Base-by-base conservation (phyloP, 2,113 vertebrate genomes). In the Lasiurus borealis region DNA sequence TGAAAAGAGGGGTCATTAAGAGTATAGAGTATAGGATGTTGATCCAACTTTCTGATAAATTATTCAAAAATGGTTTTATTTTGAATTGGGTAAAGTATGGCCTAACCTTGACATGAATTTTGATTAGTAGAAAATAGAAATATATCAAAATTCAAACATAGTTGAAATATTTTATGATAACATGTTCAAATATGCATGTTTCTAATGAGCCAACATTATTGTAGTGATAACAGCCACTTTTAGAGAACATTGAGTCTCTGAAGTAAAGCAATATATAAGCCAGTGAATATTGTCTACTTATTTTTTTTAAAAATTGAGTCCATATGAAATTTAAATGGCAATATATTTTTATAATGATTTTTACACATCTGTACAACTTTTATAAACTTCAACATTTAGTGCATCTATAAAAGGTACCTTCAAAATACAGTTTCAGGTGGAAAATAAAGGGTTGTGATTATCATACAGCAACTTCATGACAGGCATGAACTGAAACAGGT, bases 71-170 rank as follows among this genome's bases (percentile, higher is more conserved):
- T 1, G 31, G 21, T 82, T 93, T 93, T 71, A 71, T 80, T 50
- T 76, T 88, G 34, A 76, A 62, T 40, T 62, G 27, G 9, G n/a
- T 71, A 34, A 93, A 91, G 21, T 1, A 36, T 4, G 34, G 10
- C 23, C 46, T 18, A 19, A 81, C 10, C 54, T 92, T 84, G 48
- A 93, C n/a, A n/a, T 64, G 18, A 23, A n/a, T 93, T 88, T 91
- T 75, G 15, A 59, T 29, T 46, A 29, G 40, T 21, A 73, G 62
- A 85, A 94, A 85, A 68, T 23, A 91, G 64, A 71, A 75, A 68
- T 87, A 48, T 40, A 90, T 85, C 66, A 73, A 88, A 93, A 93
- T 86, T 77, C 86, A 97, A 93, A 94, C 66, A 90, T 13, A 68
- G n/a, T 29, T 81, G 52, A 75, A 93, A 89, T 34, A 83, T 54